Base-by-base conservation (phyloP, 1,140 invertebrate genomes). In the Drosophila simulans region DNA sequence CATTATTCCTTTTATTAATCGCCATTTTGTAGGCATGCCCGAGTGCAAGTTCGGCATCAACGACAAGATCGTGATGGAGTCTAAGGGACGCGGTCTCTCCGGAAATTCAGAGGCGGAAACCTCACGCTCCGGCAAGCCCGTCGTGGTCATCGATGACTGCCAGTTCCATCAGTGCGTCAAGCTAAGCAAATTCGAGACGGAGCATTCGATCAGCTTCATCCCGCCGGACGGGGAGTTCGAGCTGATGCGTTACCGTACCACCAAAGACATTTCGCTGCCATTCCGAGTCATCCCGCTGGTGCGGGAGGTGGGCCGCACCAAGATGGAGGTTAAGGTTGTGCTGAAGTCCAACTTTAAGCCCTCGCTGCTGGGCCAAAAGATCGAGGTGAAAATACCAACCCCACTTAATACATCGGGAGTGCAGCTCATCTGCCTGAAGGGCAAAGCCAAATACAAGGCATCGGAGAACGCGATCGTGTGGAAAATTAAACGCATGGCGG, bases 1-100 rank as follows among this genome's bases (percentile, higher is more conserved):
- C n/a, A 1, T 27, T 25, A 1, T 22, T 8, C 12, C 7, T 13
- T 8, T 12, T 53, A 27, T 5, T 12, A 25, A 49, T 42, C 4
- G 12, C 17, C 0, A 10, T 17, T 39, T 75, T 20, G 1, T 27
- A 92, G 91, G 99, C 27, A 99, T 99, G 99, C 99, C 99, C 0
- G 99, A 99, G 92, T 99, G 99, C 93, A 99, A 99, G 94, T 99
- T 99, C 93, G 99, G 99, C 13, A 99, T 99, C 84, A 99, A 99
- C 91, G 99, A 99, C 91, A 99, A 99, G 93, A 97, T 99, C 59
- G 97, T 99, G 0, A 99, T 99, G 97, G 99, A 99, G 86, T 97
- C 97, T 0, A 99, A 99, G 93, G 97, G 98, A 5, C 96, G 90
- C 79, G 93, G 94, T 8, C 94, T 94, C 3, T 93, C 96, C 40